Conservation (phyloP, 2,113 vertebrate genomes). For the Chroicocephalus ridibundus region DNA sequence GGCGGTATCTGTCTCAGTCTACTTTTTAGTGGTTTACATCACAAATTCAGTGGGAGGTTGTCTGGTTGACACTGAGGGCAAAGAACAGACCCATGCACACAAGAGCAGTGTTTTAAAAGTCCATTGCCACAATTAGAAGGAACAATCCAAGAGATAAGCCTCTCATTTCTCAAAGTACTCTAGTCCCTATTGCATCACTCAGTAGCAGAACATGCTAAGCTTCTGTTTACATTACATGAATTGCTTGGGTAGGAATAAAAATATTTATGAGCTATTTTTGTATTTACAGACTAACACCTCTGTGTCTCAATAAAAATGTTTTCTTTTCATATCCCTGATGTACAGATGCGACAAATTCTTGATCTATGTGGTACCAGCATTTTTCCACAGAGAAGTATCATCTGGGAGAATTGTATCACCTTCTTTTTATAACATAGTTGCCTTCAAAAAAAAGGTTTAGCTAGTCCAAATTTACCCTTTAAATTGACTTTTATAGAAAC, state of each 20-base stretch:
- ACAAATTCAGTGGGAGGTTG: neutral
- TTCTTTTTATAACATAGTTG: neutral
- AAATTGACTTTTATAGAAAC: neutral
- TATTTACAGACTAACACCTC: conserved; percentile 1
- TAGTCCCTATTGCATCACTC: neutral
- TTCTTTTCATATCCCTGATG: neutral
- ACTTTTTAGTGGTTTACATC: neutral
- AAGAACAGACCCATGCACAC: neutral
- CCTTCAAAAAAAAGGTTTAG: neutral
- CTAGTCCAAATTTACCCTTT: neutral
- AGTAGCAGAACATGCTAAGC: neutral
- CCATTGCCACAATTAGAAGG: conserved; percentile 13
- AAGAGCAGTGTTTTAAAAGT: neutral
- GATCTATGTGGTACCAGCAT: neutral
- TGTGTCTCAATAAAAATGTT: neutral
- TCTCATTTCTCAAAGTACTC: conserved; percentile 1
- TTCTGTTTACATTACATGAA: neutral
- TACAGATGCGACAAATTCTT: neutral
- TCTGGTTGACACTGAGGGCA: neutral
- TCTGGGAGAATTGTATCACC: neutral
- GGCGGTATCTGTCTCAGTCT: neutral
- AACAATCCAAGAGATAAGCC: conserved; percentile 33
- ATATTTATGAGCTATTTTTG: neutral
- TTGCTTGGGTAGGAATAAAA: conserved; percentile 2
- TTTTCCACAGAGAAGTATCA: neutral